Base-by-base conservation (phyloP, 2,888 invertebrate genomes). In the Drosophila gaucha region DNA sequence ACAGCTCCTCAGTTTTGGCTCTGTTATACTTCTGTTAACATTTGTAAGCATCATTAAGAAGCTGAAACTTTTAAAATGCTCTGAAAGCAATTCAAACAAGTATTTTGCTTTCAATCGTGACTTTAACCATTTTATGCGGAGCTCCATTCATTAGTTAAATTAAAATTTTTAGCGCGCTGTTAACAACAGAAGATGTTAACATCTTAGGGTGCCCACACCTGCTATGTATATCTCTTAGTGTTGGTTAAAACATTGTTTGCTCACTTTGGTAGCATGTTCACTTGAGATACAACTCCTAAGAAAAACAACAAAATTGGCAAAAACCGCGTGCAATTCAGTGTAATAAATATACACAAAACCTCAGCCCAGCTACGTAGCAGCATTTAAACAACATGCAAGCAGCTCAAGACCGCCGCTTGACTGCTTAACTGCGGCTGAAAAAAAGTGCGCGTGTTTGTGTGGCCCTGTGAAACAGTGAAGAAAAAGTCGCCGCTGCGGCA, bases 371-470 rank as follows among this genome's bases (percentile, higher is more conserved):
- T 28, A 50, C 20, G 20, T 12, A 28, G 22, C 33, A 58, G 6
- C 9, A 18, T n/a, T 28, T 51, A 8, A 64, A 60, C 54, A 77
- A 60, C 39, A 77, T 74, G 67, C 44, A 47, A 44, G 1, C 8
- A 44, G 8, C 9, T 2, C n/a, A 18, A 46, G 36, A 31, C 51
- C 28, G 8, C 18, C 16, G 16, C 3, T 31, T 3, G 24, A 33
- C 49, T 44, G 44, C 44, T 26, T 54, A 68, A 77, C 31, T 46
- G 56, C 35, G 57, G 52, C 16, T 44, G 63, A 49, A 58, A 70
- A 74, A 74, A 66, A 73, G 64, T 72, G 74, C 74, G 74, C 73
- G 74, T 76, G 59, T 71, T 66, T 74, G 76, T 71, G 59, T 43
- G 54, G 56, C 54, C 58, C 51, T 43, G 56, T 62, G 55, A 49